Base-by-base conservation (phyloP, 2,113 vertebrate genomes). In the Lethenteron reissneri region DNA sequence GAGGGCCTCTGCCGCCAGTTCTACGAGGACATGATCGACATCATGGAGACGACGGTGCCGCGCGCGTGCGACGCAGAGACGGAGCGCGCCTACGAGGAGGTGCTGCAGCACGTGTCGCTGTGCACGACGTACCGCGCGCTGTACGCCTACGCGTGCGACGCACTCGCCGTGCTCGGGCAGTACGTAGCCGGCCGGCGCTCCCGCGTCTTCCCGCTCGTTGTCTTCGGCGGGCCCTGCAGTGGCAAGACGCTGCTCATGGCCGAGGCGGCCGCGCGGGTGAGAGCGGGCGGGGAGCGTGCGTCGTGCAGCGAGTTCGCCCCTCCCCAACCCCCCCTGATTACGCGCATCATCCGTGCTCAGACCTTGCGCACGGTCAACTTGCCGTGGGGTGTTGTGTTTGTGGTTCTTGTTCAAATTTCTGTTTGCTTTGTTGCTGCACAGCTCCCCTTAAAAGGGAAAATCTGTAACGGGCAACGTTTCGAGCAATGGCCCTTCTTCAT, bases 11-110 rank as follows among this genome's bases (percentile, higher is more conserved):
- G 94, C 11, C 97, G 97, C 78, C 94, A 99, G 76, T 94, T 99
- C 83, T 99, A 99, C 70, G 94, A 99, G 78, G 94, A 99, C 78
- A 95, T 99, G 92, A 87, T 99, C 74, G 94, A 99, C 73, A 94
- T 99, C 74, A 95, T 99, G 75, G 92, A 99, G 76, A 90, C 91
- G 72, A 99, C 92, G 0, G 88, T 99, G 3, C 94, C 97, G 77
- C 92, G 95, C 79, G 97, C 94, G 78, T 94, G 96, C 78, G 92
- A 97, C 76, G 89, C 89, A 0, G 94, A 99, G 79, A 86, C 85
- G 3, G 94, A 99, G 75, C 76, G 82, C 0, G 78, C 96, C 56
- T 99, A 97, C 0, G 90, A 96, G 19, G 92, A 99, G 82, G 85
- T 92, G 74, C 83, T 99, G 72, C 94, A 95, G 75, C 90, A 99